phyloP scores from a whole-genome alignment of 2,113 vertebrate species.

The Machaerirhynchus nigripectus region DNA sequence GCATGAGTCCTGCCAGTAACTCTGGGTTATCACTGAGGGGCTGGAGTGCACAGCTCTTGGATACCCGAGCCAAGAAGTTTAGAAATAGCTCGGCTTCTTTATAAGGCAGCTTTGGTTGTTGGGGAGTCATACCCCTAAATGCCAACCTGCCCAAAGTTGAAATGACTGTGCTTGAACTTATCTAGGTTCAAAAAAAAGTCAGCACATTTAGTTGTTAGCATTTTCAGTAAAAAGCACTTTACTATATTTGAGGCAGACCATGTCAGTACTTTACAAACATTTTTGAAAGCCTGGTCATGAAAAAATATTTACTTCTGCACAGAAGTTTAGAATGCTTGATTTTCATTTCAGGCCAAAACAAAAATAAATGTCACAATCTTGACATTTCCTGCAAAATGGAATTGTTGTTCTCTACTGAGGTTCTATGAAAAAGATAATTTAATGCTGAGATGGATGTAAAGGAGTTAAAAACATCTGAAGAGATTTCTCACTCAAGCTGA shows the following conservation, averaged over 20 bases:
- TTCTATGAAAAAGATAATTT: neutral
- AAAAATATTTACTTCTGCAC: neutral
- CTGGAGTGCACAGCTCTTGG: neutral
- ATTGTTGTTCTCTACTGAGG: neutral
- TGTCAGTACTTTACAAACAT: neutral
- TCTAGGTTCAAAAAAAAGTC: neutral
- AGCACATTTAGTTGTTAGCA: neutral
- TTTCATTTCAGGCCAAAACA: neutral
- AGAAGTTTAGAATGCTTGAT: neutral
- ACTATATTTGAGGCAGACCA: neutral
- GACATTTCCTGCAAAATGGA: neutral
- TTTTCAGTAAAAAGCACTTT: neutral
- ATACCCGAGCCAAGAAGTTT: neutral
- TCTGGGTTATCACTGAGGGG: neutral
- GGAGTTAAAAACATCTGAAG: slow-evolving; percentile 7
- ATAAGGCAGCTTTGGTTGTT: neutral
- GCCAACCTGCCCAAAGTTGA: neutral
- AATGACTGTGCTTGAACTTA: neutral
- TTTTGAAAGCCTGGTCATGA: neutral
- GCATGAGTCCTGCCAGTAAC: neutral
- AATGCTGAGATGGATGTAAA: neutral
- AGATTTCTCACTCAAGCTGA: neutral
- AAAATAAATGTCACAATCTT: neutral
- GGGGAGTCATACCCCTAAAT: neutral
- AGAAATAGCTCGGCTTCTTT: neutral